Percentiles rank a stretch among this genome's conserved stretches.
phyloP scores from a whole-genome alignment of 64 coral and sea anemone species.

The Acropora tenuis region DNA sequence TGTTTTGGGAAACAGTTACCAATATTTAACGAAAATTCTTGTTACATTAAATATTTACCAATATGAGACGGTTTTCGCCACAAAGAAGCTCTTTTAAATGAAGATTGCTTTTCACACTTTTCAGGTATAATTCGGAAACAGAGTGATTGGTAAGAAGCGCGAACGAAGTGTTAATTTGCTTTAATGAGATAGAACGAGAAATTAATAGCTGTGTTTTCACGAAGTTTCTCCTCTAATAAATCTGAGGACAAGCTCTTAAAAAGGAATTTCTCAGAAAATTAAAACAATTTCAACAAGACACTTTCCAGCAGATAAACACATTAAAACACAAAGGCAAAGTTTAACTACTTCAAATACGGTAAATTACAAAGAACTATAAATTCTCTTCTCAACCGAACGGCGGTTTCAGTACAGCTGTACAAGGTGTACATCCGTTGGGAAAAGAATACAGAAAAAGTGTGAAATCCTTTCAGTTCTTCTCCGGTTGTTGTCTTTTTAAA shows the following conservation, averaged over 20 bases:
- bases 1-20: background rate
- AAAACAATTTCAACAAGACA: constrained; percentile 28
- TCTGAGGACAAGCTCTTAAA: constrained; percentile 5
- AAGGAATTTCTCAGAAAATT: constrained; percentile 36
- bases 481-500: no score
- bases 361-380: constrained; percentile 10
- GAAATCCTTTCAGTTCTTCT: no score
- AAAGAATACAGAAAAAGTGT: background rate
- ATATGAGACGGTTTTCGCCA: background rate
- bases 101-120: background rate
- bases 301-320: background rate
- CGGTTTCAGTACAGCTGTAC: background rate
- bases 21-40: background rate
- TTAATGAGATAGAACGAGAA: no score
- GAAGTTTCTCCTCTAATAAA: background rate
- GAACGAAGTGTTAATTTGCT: no score
- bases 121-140: background rate
- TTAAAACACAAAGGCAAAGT: background rate
- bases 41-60: background rate
- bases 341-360: background rate
- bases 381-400: background rate
- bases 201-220: background rate
- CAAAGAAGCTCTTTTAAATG: background rate
- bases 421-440: background rate
- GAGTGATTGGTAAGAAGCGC: no score